Percentiles rank a stretch among this genome's conserved stretches.
Conservation (phyloP, 2,113 vertebrate species). For the Melanotaenia duboulayi region DNA sequence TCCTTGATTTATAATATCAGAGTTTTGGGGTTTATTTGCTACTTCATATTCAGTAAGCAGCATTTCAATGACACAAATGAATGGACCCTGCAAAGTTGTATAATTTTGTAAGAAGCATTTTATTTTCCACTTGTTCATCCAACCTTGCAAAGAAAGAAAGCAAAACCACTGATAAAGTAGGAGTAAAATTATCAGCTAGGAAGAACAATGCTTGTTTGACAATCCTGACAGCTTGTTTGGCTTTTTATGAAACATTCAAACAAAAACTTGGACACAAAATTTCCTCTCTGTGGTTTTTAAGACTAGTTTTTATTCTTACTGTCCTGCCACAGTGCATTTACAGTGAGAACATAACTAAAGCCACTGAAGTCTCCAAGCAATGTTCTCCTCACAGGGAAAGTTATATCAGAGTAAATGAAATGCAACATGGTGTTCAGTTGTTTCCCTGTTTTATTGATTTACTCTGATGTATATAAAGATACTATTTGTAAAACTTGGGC, state of each 20-base stretch:
- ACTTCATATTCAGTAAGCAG: conserved; percentile 41
- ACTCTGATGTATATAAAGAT: not conserved
- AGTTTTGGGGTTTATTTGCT: conserved; percentile 32
- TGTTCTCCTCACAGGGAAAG: not conserved
- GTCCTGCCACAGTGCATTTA: not conserved
- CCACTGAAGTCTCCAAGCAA: not conserved
- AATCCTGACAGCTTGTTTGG: conserved; percentile 27
- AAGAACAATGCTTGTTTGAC: conserved; percentile 23
- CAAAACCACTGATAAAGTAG: conserved; percentile 32
- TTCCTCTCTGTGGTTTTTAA: too few relatives aligned
- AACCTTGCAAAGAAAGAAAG: conserved; percentile 40
- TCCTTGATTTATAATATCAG: conserved; percentile 27
- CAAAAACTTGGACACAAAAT: not conserved
- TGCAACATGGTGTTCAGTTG: not conserved
- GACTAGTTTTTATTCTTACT: not conserved
- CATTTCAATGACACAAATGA: conserved; percentile 54
- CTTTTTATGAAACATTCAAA: conserved; percentile 20
- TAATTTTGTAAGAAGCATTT: conserved; percentile 51
- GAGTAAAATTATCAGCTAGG: conserved; percentile 32
- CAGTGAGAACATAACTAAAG: not conserved
- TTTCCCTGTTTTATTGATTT: conserved; percentile 12
- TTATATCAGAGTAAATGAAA: conserved; percentile 19
- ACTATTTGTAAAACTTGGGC: not conserved
- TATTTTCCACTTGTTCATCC: conserved; percentile 40
- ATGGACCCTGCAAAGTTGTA: conserved; percentile 40